Percentiles rank a stretch among this genome's conserved stretches.
phyloP scores from a whole-genome alignment of 2,888 invertebrate genomes.

The Tuta absoluta region DNA sequence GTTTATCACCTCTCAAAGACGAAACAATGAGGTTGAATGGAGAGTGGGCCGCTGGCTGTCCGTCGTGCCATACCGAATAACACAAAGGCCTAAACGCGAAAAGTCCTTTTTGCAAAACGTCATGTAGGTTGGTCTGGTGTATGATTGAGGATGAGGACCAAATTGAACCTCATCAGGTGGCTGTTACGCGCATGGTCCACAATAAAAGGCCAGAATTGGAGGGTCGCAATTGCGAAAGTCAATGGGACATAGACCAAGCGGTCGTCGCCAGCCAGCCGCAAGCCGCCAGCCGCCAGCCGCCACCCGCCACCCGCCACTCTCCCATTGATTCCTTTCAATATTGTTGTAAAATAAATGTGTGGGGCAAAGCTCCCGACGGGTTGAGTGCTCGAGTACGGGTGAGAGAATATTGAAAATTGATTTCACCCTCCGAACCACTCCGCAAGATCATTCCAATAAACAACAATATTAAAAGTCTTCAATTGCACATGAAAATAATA shows the following conservation, averaged over 20 bases:
- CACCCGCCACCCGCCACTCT: neutral
- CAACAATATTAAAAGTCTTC: constrained; percentile 2
- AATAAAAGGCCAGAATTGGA: constrained; percentile 24
- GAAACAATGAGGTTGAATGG: constrained; percentile 11
- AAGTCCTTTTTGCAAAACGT: neutral
- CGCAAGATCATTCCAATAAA: constrained; percentile 13
- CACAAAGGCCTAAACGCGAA: neutral
- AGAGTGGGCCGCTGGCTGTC: neutral
- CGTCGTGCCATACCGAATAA: neutral
- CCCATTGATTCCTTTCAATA: constrained; percentile 25
- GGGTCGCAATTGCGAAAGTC: constrained; percentile 19
- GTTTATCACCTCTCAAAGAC: neutral
- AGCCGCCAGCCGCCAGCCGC: neutral
- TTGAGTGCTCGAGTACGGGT: constrained; percentile 13
- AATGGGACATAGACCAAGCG: constrained; percentile 23
- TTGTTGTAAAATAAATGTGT: constrained; percentile 21
- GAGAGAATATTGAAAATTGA: constrained; percentile 16
- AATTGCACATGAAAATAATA: neutral
- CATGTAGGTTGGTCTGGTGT: neutral
- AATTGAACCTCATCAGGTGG: constrained; percentile 26
- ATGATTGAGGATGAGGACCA: constrained; percentile 24
- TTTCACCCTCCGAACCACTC: constrained; percentile 7
- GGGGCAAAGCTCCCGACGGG: constrained; percentile 7
- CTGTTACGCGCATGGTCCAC: constrained; percentile 26
- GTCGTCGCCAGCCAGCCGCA: no score